Percentiles rank a stretch among this genome's conserved stretches.
These are phyloP conservation scores for Carassius auratus DNA, from an alignment of 2,113 vertebrate genomes.

Conservation along the genomic window DNA sequence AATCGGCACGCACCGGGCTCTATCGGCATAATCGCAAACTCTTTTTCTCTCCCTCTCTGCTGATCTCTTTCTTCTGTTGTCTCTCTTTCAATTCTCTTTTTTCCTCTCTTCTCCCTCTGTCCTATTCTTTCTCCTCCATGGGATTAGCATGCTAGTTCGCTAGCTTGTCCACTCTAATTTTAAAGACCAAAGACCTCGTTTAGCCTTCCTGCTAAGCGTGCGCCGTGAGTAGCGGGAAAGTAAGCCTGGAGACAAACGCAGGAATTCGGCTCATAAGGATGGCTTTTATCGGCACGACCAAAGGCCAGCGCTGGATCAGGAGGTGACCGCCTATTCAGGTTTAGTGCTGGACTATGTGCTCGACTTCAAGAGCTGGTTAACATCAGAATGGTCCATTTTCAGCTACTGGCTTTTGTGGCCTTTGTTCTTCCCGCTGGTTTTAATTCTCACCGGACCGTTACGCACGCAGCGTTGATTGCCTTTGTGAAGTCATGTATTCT, in stretches of 20 bases:
- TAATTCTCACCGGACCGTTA: slow-evolving; percentile 34
- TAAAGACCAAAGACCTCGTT: slow-evolving; percentile 72
- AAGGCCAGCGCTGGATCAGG: slow-evolving; percentile 54
- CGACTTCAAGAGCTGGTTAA: slow-evolving; percentile 54
- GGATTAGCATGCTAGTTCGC: slow-evolving; percentile 74
- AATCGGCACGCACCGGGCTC: slow-evolving; percentile 82
- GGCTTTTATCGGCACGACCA: slow-evolving; percentile 44
- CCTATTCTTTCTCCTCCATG: slow-evolving; percentile 69
- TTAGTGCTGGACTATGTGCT: slow-evolving; percentile 49
- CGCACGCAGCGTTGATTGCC: neutral
- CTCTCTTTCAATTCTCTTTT: slow-evolving; percentile 69
- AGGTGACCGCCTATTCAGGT: slow-evolving; percentile 52
- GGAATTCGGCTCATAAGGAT: slow-evolving; percentile 66
- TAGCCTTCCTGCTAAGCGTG: slow-evolving; percentile 70
- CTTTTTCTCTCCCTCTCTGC: slow-evolving; percentile 29
- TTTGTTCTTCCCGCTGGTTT: slow-evolving; percentile 17
- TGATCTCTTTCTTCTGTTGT: slow-evolving; percentile 63
- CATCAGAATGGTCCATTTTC: slow-evolving; percentile 49
- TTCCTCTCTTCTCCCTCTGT: slow-evolving; percentile 71
- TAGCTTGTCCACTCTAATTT: slow-evolving; percentile 67
- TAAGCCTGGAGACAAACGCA: slow-evolving; percentile 63
- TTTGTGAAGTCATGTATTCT: slow-evolving; percentile 33
- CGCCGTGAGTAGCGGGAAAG: slow-evolving; percentile 46
- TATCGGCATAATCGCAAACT: slow-evolving; percentile 64
- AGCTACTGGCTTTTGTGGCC: slow-evolving; percentile 3